Evolutionary conservation across 2,888 invertebrate genomes (phyloP).

Genomic region (Tolmerus cingulatus): DNA sequence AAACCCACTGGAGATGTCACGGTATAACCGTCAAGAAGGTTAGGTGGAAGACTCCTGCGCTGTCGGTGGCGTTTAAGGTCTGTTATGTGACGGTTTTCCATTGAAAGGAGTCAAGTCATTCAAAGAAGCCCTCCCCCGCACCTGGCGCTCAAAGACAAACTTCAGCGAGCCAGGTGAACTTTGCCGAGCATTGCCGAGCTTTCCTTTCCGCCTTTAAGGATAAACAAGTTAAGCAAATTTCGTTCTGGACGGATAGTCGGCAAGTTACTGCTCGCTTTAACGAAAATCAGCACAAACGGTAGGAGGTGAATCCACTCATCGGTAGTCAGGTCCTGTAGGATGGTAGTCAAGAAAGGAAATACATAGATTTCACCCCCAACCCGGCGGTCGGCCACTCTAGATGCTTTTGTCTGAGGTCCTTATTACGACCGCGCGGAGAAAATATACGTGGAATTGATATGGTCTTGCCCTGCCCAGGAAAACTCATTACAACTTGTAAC

Average conservation of each 20-base stretch:
- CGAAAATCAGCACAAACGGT: not conserved
- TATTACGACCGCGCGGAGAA: not conserved
- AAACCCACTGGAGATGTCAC: conserved; percentile 3
- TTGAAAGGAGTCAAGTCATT: conserved; percentile 11
- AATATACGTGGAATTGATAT: not conserved
- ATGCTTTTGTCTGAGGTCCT: not conserved
- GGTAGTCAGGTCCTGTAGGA: not conserved
- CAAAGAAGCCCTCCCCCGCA: not conserved
- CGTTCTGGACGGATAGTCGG: not conserved
- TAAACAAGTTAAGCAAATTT: conserved; percentile 8
- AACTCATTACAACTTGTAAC: not conserved
- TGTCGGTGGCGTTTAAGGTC: conserved; percentile 15
- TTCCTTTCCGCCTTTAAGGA: not conserved
- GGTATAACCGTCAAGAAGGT: not conserved
- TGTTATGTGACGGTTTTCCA: conserved; percentile 15
- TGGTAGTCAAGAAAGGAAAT: not conserved
- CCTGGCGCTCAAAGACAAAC: not conserved
- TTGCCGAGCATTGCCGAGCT: not conserved
- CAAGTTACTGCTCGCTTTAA: not conserved
- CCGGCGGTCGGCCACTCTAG: not conserved
- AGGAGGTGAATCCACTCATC: not conserved
- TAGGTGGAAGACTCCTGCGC: not conserved
- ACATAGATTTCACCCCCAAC: not conserved
- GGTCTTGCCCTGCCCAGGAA: not conserved
- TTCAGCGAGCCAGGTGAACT: not conserved